These are phyloP conservation scores for Anguilla marmorata DNA, from an alignment of 2,797 vertebrate genomes.

Conservation along the genomic window DNA sequence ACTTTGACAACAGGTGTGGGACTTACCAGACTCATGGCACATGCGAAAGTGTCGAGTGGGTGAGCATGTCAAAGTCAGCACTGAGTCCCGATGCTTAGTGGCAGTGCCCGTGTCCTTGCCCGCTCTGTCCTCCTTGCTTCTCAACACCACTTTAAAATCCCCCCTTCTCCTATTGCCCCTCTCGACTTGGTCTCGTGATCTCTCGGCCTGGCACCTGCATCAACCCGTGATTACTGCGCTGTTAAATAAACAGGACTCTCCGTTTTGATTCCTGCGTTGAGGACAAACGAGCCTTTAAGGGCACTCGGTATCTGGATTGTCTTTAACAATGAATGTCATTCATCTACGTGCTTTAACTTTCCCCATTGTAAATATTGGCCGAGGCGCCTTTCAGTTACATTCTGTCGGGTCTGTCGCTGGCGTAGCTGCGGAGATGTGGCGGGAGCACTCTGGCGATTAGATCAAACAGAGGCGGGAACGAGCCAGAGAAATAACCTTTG, in stretches of 20 bases:
- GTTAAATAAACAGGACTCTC: constrained; percentile 55
- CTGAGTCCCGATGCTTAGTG: constrained; percentile 34
- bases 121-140: constrained; percentile 42
- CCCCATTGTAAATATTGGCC: constrained; percentile 58
- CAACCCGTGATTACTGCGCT: constrained; percentile 9
- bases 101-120: constrained; percentile 41
- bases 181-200: constrained; percentile 49
- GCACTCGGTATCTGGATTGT: constrained; percentile 58
- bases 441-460: neutral
- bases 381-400: constrained; percentile 36
- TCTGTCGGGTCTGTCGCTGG: neutral
- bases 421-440: neutral
- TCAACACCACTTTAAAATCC: constrained; percentile 51
- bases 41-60: neutral
- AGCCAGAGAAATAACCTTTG: neutral
- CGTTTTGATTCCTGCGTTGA: constrained; percentile 42
- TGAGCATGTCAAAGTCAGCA: constrained; percentile 37
- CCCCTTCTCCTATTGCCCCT: constrained; percentile 48
- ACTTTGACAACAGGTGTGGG: constrained; percentile 10
- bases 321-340: constrained; percentile 51
- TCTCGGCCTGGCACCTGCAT: constrained; percentile 52
- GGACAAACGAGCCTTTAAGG: constrained; percentile 58
- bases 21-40: constrained; percentile 63
- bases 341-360: constrained; percentile 52
- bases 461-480: constrained; percentile 3